Conservation (phyloP, 2,888 invertebrate species). For the Blera fallax region DNA sequence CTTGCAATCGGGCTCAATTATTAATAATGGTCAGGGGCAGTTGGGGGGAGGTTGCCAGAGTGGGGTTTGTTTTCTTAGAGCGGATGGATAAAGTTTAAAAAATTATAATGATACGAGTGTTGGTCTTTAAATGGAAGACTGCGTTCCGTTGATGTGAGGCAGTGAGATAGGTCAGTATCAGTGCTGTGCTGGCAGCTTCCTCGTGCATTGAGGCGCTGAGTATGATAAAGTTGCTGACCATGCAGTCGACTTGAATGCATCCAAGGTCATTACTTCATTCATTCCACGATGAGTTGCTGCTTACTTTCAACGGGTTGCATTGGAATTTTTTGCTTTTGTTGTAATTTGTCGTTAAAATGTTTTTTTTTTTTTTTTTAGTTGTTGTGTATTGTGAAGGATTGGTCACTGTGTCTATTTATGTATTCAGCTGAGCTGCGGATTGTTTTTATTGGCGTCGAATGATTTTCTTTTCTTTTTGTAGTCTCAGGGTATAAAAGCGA, state of each 20-base stretch:
- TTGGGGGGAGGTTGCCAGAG: background rate
- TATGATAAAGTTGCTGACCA: slow-evolving; percentile 25
- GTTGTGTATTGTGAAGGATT: background rate
- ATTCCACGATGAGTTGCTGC: background rate
- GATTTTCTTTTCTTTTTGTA: background rate
- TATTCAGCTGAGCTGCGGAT: background rate
- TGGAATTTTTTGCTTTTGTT: background rate
- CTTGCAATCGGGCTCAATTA: slow-evolving; percentile 56
- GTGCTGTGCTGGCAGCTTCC: slow-evolving; percentile 4
- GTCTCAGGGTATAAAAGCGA: no score
- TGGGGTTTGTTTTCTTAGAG: background rate
- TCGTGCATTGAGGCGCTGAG: background rate
- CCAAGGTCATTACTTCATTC: slow-evolving; percentile 37
- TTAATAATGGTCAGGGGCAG: slow-evolving; percentile 25
- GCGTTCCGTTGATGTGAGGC: background rate
- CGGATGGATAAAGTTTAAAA: slow-evolving; percentile 24
- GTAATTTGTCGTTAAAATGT: background rate
- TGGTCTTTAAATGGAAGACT: background rate
- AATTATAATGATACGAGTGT: background rate
- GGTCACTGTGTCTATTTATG: slow-evolving; percentile 13
- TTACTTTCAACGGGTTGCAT: slow-evolving; percentile 7
- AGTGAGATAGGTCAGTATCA: slow-evolving; percentile 44
- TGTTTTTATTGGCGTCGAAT: background rate
- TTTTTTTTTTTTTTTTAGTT: no score
- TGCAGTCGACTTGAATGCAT: slow-evolving; percentile 23